Base-by-base conservation (phyloP, 1,140 invertebrate species). In the Drosophila ogumai region DNA sequence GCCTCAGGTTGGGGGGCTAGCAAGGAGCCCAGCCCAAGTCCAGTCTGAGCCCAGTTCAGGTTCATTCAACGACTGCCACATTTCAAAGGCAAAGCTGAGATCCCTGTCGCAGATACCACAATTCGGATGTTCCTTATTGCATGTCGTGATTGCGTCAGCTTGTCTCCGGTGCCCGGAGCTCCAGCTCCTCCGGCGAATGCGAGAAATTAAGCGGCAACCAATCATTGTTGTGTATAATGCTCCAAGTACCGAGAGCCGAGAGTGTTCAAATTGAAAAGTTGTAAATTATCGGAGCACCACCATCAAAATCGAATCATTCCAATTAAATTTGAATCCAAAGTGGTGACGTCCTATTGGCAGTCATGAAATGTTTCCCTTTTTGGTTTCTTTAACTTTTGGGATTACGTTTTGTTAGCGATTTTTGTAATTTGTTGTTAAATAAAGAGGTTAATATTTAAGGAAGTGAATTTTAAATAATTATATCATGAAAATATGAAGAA, bases 291-390 rank as follows among this genome's bases (percentile, higher is more conserved):
- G 59, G 56, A 66, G 71, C 71, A 68, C 49, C 72, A 63, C 74
- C 81, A 91, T 88, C 88, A 79, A 73, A 82, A 82, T 75, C 84
- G 87, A 82, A 91, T 91, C 81, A 85, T 88, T 85, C 88, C 88
- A 91, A 91, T 91, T 91, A 91, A 91, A 91, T 91, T 87, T 86
- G 79, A 82, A 85, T 91, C 69, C 84, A 84, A 80, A 67, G 79
- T 63, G 44, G 54, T 32, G 52, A 72, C 25, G 22, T 41, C 32
- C 32, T 32, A 38, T 55, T 41, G 47, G 34, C 47, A 71, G 40
- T 34, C 49, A 38, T 22, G 25, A 17, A 40, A 19, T 7, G 13
- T 32, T 41, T 32, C 10, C 6, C 6, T 56, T 44, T 6, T 40
- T 68, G 55, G 12, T 49, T 50, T n/a, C 12, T 44, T 77, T 10